These are phyloP conservation scores for Corythaeola cristata DNA, from an alignment of 2,113 vertebrate genomes.

Conservation along the genomic window DNA sequence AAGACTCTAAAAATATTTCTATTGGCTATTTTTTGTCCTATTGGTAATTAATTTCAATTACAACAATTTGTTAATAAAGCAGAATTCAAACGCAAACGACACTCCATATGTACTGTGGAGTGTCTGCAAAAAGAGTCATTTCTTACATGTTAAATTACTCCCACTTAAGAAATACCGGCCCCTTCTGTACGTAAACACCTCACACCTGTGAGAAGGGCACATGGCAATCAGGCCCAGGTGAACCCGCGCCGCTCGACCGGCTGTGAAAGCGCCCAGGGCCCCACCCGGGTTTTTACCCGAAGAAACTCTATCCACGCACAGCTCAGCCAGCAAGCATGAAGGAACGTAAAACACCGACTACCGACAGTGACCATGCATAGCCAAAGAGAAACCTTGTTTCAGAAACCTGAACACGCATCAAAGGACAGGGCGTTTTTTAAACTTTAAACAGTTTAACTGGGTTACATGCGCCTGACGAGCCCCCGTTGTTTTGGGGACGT, in stretches of 20 bases:
- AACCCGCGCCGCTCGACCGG: background rate
- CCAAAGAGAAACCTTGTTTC: accelerated
- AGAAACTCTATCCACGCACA: accelerated
- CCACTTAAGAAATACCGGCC: background rate
- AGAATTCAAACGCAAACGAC: background rate
- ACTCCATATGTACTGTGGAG: background rate
- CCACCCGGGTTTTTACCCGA: accelerated
- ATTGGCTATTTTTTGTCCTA: background rate
- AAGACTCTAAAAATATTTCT: background rate
- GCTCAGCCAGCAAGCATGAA: accelerated
- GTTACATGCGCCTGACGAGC: accelerated
- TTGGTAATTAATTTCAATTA: background rate
- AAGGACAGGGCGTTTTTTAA: no score
- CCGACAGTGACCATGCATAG: accelerated
- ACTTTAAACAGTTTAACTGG: accelerated
- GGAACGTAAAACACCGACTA: accelerated
- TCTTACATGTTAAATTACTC: background rate
- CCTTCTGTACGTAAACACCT: accelerated
- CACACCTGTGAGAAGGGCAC: accelerated
- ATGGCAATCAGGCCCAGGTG: accelerated
- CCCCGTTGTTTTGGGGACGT: accelerated
- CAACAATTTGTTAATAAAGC: background rate
- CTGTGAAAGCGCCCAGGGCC: background rate
- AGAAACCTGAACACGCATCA: accelerated
- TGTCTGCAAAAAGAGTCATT: background rate